These are phyloP conservation scores for Isoperla grammatica DNA, from an alignment of 2,888 invertebrate species.

Conservation along the genomic window DNA sequence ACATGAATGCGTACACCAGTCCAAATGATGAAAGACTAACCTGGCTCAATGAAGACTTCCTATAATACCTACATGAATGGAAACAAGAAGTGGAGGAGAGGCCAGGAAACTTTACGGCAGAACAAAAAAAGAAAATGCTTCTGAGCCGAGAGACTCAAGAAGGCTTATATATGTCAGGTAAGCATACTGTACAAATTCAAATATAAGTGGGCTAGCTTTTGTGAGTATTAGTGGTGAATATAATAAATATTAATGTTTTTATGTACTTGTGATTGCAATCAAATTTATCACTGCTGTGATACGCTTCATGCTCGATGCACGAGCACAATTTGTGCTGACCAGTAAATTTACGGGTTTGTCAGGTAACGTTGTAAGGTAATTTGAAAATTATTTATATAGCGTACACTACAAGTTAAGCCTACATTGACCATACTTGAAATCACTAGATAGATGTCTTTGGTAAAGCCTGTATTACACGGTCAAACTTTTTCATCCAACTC, in stretches of 20 bases:
- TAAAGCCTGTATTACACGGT: too few relatives aligned
- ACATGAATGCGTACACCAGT: slow-evolving; percentile 2
- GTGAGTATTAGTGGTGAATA: too few relatives aligned
- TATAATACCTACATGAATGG: slow-evolving; percentile 3
- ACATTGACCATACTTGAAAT: too few relatives aligned
- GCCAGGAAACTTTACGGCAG: background rate
- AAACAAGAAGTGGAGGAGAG: slow-evolving; percentile 6
- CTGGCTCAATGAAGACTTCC: slow-evolving; percentile 6
- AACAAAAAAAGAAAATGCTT: background rate
- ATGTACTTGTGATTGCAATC: background rate
- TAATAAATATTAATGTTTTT: background rate
- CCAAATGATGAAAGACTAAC: slow-evolving; percentile 6
- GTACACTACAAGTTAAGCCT: too few relatives aligned
- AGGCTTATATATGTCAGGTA: slow-evolving; percentile 7
- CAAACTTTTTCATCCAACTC: too few relatives aligned
- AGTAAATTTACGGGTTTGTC: background rate
- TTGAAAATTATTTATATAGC: too few relatives aligned
- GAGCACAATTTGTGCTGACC: background rate
- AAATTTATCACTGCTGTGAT: background rate
- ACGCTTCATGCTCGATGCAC: background rate
- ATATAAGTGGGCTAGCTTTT: background rate
- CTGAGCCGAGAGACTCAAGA: slow-evolving; percentile 5
- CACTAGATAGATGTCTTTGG: too few relatives aligned
- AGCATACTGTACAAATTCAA: background rate
- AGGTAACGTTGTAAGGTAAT: background rate